phyloP scores from a whole-genome alignment of 2,888 invertebrate genomes.

The Pharmacophagus antenor region DNA sequence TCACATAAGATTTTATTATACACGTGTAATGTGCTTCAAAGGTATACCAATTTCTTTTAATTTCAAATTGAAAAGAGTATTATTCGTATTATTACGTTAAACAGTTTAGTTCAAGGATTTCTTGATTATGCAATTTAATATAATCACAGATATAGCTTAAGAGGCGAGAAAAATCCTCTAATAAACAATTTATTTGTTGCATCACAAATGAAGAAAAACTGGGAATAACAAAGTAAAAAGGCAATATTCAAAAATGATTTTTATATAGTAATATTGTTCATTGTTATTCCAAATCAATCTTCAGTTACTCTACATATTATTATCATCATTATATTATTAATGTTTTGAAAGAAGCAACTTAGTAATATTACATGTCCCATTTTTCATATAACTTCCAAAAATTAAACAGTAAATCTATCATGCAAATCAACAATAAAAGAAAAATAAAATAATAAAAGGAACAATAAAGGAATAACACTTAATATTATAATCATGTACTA shows the following conservation, averaged over 20 bases:
- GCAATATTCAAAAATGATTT: conserved; percentile 7
- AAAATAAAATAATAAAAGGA: conserved; percentile 43
- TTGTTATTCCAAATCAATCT: conserved; percentile 46
- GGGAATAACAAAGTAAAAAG: conserved; percentile 21
- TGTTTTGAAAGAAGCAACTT: background rate
- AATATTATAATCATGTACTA: conserved; percentile 45
- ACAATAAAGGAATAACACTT: conserved; percentile 47
- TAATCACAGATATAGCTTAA: conserved; percentile 68
- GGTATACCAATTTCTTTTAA: conserved; percentile 41
- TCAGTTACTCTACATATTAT: conserved; percentile 39
- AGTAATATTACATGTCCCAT: background rate
- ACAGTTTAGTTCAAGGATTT: background rate
- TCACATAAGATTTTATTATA: background rate
- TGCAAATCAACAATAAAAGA: conserved; percentile 50
- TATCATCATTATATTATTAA: conserved; percentile 31
- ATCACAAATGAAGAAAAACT: conserved; percentile 48
- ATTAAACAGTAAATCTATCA: conserved; percentile 49
- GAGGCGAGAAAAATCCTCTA: conserved; percentile 55
- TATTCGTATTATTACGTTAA: conserved; percentile 17
- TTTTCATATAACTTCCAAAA: conserved; percentile 29
- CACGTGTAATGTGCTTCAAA: background rate
- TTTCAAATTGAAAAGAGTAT: conserved; percentile 51
- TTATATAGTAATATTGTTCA: conserved; percentile 11
- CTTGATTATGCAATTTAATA: conserved; percentile 35
- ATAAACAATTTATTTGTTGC: background rate